These are phyloP conservation scores for Chaenodraco wilsoni DNA, from an alignment of 2,797 vertebrate species.

Conservation along the genomic window DNA sequence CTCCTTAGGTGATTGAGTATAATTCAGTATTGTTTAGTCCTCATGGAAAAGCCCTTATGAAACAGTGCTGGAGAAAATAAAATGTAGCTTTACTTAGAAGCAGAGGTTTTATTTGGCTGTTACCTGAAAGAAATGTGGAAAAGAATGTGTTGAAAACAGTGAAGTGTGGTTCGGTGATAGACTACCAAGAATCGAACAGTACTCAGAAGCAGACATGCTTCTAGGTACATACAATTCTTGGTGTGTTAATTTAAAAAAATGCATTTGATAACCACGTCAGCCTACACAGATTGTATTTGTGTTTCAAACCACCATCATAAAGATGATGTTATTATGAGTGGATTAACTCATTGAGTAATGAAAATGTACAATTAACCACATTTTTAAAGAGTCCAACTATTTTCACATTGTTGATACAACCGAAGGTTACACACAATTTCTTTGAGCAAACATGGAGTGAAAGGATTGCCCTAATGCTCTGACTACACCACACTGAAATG, in stretches of 20 bases:
- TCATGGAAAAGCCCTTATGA: constrained; percentile 35
- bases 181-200: constrained; percentile 46
- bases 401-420: not conserved
- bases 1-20: constrained; percentile 24
- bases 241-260: not conserved
- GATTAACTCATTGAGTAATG: not conserved
- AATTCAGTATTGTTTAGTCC: constrained; percentile 42
- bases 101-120: constrained; percentile 43
- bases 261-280: constrained; percentile 22
- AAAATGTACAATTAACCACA: not conserved
- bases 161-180: constrained; percentile 24
- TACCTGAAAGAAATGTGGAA: constrained; percentile 18
- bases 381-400: not conserved
- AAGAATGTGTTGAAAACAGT: constrained; percentile 25
- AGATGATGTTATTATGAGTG: constrained; percentile 31
- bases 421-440: too few species aligned
- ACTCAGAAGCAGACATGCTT: constrained; percentile 42
- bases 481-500: too few species aligned
- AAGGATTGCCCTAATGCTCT: too few species aligned
- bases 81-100: constrained; percentile 41
- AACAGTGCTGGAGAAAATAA: constrained; percentile 29
- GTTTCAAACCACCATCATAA: constrained; percentile 17
- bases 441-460: too few species aligned
- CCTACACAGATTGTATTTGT: not conserved
- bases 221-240: constrained; percentile 37